Conservation (phyloP, 2,113 vertebrate genomes). For the Ancistrus triradiatus region DNA sequence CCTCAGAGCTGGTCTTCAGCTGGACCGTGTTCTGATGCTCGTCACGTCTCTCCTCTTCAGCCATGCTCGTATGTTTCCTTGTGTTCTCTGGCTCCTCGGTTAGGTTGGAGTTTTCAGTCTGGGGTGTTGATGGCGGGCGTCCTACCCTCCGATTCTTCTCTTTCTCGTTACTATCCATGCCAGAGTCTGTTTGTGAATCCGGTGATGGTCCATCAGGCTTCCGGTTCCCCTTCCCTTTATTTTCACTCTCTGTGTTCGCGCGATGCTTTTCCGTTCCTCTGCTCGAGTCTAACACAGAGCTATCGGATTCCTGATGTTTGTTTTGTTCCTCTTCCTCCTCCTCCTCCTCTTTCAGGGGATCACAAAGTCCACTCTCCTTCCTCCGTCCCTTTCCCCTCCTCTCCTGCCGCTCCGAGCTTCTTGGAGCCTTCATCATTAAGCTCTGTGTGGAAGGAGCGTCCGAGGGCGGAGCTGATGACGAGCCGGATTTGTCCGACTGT, state of each 20-base stretch:
- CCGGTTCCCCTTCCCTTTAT: too few relatives aligned
- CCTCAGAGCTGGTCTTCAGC: too few relatives aligned
- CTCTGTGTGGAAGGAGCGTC: constrained; percentile 4
- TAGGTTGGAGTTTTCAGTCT: too few relatives aligned
- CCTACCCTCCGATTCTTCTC: not conserved
- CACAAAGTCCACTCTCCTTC: not conserved
- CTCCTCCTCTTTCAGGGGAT: constrained; percentile 47
- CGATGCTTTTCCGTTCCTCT: constrained; percentile 1
- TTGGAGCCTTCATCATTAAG: not conserved
- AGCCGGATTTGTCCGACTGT: not conserved
- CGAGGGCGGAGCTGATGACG: not conserved
- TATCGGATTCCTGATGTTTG: not conserved
- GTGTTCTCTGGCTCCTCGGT: not conserved
- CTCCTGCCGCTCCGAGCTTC: not conserved
- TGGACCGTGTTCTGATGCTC: not conserved
- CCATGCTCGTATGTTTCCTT: not conserved
- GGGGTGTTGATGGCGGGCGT: not conserved
- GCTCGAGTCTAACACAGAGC: too few relatives aligned
- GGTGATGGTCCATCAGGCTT: too few relatives aligned
- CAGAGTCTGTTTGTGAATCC: too few relatives aligned
- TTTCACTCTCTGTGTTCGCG: not conserved
- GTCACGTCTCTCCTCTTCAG: not conserved
- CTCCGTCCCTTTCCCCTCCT: not conserved
- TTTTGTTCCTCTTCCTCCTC: constrained; percentile 14
- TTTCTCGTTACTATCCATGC: not conserved